Evolutionary conservation across 2,888 invertebrate genomes (phyloP), one percentile per base, ranked within the genome.

Genomic region (Phyllotreta cruciferae): DNA sequence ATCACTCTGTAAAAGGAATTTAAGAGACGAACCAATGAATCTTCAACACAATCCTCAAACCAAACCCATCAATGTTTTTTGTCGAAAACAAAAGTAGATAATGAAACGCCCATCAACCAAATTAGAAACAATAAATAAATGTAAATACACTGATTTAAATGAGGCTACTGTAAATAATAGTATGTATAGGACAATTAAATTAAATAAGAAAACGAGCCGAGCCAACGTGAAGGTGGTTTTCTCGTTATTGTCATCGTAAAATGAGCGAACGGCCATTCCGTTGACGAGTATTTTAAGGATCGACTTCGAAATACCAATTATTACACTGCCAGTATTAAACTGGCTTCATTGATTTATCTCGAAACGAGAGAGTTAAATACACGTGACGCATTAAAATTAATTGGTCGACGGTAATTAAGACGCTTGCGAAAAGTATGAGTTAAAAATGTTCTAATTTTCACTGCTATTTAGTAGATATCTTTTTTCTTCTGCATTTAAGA

Each of bases 161-260:
- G 10, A 9, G 1, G 10, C 11, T 44, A 9, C 44, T 44, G 44
- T 44, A 47, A 47, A 47, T 47, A 47, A 11, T 44, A 7, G 44
- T 44, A 47, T 7, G 10, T 34, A 14, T 8, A 47, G 34, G 34
- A 47, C 47, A 47, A 47, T 47, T 47, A 47, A 47, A 47, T 10
- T 47, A 47, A 24, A 24, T 24, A 24, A 24, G 24, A 24, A 24
- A 24, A 47, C 24, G 34, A 34, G 34, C 6, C 14, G 14, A 47
- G 47, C 34, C 10, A n/a, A 47, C 24, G 47, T 24, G 47, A 24
- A 47, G 47, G 47, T 47, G 24, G 47, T n/a, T 47, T 24, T 47
- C 47, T 47, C 14, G 47, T 47, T 47, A 47, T 47, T 8, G 10
- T 14, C 47, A 6, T 47, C 47, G 47, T 47, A 47, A 47, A 47